These are phyloP conservation scores for Thymelicus acteon DNA, from an alignment of 2,888 invertebrate species.

Conservation along the genomic window DNA sequence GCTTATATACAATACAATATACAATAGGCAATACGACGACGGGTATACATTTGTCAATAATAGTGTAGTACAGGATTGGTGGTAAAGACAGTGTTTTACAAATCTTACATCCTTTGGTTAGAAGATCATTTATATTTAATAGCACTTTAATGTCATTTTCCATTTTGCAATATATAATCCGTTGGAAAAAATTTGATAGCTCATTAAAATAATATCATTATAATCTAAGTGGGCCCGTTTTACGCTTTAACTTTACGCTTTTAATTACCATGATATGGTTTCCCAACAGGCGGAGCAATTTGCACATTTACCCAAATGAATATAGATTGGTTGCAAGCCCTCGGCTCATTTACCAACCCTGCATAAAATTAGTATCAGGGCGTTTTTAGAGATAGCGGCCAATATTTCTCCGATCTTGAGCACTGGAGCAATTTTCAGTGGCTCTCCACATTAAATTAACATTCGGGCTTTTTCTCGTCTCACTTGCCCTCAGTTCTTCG, in stretches of 20 bases:
- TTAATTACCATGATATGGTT: constrained; percentile 67
- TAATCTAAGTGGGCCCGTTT: constrained; percentile 26
- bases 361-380: constrained; percentile 80
- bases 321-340: constrained; percentile 70
- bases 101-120: background rate
- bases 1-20: constrained; percentile 12
- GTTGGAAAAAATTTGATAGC: background rate
- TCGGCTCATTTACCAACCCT: constrained; percentile 72
- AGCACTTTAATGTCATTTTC: too few species aligned
- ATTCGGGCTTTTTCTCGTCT: constrained; percentile 79
- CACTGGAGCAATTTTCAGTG: constrained; percentile 78
- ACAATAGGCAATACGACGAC: constrained; percentile 37
- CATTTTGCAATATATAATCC: too few species aligned
- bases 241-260: constrained; percentile 49
- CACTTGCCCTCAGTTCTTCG: constrained; percentile 66
- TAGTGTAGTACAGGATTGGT: background rate
- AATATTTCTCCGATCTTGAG: constrained; percentile 76
- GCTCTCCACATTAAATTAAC: constrained; percentile 83
- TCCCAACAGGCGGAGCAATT: constrained; percentile 66
- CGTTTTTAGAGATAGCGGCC: constrained; percentile 68
- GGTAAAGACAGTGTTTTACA: background rate
- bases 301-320: constrained; percentile 75
- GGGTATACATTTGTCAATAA: constrained; percentile 18
- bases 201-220: constrained; percentile 5
- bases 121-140: too few species aligned